Base-by-base conservation (phyloP, 2,888 invertebrate genomes). In the Buathra laborator region DNA sequence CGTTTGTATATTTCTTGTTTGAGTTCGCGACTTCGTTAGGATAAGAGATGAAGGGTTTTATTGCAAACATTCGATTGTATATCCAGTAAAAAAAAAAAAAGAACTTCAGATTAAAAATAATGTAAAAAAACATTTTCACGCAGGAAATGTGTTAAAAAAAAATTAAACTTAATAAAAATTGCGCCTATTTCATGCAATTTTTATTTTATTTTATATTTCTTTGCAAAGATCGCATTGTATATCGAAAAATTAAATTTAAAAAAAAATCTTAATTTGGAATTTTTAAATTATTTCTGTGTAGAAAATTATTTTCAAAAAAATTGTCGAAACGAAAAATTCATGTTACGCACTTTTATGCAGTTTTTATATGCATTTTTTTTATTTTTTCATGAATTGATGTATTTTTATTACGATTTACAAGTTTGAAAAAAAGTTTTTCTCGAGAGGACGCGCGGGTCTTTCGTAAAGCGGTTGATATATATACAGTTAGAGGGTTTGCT, bases 391-490 rank as follows among this genome's bases (percentile, higher is more conserved):
- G 67, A 6, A 19, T 16, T 46, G n/a, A 51, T 68, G 29, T 48
- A 46, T 74, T 67, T 77, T 64, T 10, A 43, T 4, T 72, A 0
- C 14, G 19, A 4, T 16, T 14, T 16, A 46, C 75, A 79, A 59
- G 78, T 77, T 10, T 9, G 37, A 37, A 37, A 72, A 83, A 72
- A 77, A 84, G 53, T 68, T 67, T 74, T 78, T 75, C 72, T 68
- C 48, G 37, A 7, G 37, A 24, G 77, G 32, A 16, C 53, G 46
- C 56, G 16, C 59, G 43, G 44, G 44, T 19, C 1, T 37, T 75
- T 19, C 53, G 53, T 76, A 37, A 10, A 19, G 53, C 19, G 53
- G 19, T 19, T 19, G 53, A 56, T 43, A 43, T 19, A 43, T 43
- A 9, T 43, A 16, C n/a, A 19, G 16, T 66, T 4, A 16, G 7